Evolutionary conservation across 2,113 vertebrate genomes (phyloP).

Genomic region (Sula dactylatra): DNA sequence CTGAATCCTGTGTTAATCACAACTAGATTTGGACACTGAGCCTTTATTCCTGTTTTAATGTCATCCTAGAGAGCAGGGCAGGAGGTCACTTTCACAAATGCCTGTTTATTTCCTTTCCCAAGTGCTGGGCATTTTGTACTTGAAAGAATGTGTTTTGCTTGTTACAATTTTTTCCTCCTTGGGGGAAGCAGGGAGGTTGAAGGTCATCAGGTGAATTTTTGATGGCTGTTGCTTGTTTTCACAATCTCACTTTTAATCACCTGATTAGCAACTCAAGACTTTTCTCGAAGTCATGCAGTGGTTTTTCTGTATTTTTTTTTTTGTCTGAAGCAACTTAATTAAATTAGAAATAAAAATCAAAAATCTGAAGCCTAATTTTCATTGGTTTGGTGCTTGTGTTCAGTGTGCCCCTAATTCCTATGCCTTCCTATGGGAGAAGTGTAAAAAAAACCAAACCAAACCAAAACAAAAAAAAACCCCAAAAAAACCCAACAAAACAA

Average conservation of each 20-base stretch:
- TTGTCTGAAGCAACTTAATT: neutral
- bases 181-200: neutral
- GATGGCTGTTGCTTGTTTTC: neutral
- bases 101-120: slow-evolving; percentile 24
- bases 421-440: neutral
- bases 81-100: neutral
- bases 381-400: neutral
- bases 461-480: too few species aligned
- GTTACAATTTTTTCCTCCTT: neutral
- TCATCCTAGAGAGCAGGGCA: neutral
- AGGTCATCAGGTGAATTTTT: slow-evolving; percentile 3
- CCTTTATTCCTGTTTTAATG: slow-evolving; percentile 3
- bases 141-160: neutral
- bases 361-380: neutral
- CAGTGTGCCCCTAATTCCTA: neutral
- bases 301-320: neutral
- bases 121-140: neutral
- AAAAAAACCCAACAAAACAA: too few species aligned
- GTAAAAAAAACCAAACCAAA: too few species aligned
- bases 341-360: neutral
- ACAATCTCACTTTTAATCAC: neutral
- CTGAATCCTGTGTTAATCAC: neutral
- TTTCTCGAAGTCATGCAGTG: neutral
- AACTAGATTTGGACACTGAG: neutral
- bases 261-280: neutral